A percentile compares a stretch with the other conserved stretches of the same genome.
These are phyloP conservation scores for Charadrius vociferus DNA, from an alignment of 2,113 vertebrate species.

Conservation along the genomic window DNA sequence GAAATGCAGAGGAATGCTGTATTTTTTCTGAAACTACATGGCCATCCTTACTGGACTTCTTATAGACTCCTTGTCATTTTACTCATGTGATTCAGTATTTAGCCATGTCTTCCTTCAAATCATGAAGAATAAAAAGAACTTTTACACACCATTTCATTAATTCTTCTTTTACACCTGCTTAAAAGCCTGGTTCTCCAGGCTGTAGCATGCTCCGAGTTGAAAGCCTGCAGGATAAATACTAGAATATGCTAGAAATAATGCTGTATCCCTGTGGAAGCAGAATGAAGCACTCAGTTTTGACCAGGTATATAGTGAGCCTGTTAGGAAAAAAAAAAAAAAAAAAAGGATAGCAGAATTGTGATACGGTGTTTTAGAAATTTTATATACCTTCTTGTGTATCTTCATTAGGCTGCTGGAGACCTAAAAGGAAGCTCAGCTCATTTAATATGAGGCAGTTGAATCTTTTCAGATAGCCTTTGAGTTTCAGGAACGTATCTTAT, in stretches of 20 bases:
- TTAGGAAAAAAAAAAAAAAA: neutral
- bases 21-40: neutral
- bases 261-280: neutral
- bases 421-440: neutral
- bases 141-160: neutral
- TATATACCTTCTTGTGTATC: neutral
- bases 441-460: neutral
- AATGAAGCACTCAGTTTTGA: conserved; percentile 5
- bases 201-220: neutral
- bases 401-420: neutral
- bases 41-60: neutral
- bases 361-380: neutral
- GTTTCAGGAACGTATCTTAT: conserved; percentile 21
- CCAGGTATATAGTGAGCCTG: neutral
- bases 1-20: neutral
- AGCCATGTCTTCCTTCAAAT: neutral
- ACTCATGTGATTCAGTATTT: neutral
- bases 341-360: neutral
- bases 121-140: neutral
- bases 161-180: neutral
- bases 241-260: neutral
- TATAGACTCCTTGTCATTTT: neutral
- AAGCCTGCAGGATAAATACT: neutral
- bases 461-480: conserved; percentile 44
- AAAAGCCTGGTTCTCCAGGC: neutral